phyloP scores from a whole-genome alignment of 2,888 invertebrate species.

The Synanthedon vespiformis region DNA sequence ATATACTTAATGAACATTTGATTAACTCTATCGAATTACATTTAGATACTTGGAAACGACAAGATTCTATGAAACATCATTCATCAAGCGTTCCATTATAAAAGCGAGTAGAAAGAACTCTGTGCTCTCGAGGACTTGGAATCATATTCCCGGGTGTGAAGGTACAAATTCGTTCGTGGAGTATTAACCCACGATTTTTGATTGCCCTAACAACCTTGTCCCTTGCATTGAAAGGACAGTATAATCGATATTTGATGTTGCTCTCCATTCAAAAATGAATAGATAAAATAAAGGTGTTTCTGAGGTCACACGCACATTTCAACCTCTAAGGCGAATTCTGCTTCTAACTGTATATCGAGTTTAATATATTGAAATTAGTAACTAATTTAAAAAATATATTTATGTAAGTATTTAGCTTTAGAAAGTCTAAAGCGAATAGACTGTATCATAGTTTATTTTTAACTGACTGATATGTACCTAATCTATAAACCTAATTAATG shows the following conservation, averaged over 20 bases:
- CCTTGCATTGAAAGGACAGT: constrained; percentile 23
- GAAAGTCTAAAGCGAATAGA: no score
- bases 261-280: constrained; percentile 1
- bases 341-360: no score
- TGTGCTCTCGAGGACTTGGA: constrained; percentile 3
- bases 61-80: constrained; percentile 16
- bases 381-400: no score
- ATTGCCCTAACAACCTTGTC: constrained; percentile 30
- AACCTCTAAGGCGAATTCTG: no score
- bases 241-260: constrained; percentile 34
- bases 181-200: constrained; percentile 10
- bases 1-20: neutral
- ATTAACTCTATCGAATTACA: neutral
- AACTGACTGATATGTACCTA: no score
- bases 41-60: neutral
- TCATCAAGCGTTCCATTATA: constrained; percentile 20
- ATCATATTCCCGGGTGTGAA: constrained; percentile 11
- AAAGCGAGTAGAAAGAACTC: constrained; percentile 12
- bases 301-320: no score
- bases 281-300: no score
- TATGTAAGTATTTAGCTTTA: no score
- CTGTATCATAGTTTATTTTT: no score
- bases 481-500: no score
- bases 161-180: constrained; percentile 15
- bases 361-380: no score